These are phyloP conservation scores for Merops nubicus DNA, from an alignment of 2,113 vertebrate species.

Conservation along the genomic window DNA sequence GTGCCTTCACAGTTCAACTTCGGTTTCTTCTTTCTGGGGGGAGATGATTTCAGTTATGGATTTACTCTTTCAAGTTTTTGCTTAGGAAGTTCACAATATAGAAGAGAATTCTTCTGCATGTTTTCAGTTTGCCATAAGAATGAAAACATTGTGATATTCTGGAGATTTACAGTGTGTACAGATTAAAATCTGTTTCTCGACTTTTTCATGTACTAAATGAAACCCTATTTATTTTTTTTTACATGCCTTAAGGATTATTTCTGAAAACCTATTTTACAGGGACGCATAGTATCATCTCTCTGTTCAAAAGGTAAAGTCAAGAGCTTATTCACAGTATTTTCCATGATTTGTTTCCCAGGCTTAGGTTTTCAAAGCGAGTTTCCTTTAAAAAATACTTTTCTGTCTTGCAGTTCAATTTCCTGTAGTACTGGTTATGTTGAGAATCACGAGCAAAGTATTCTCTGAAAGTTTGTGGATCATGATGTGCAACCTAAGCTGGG, in stretches of 20 bases:
- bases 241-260: conserved; percentile 19
- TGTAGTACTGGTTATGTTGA: conserved; percentile 55
- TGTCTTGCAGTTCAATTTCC: conserved; percentile 76
- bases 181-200: background rate
- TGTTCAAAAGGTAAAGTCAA: conserved; percentile 54
- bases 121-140: background rate
- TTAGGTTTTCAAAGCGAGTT: conserved; percentile 49
- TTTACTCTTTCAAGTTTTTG: background rate
- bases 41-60: background rate
- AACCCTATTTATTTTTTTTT: background rate
- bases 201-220: background rate
- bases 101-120: background rate
- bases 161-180: background rate
- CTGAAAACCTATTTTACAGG: conserved; percentile 30
- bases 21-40: background rate
- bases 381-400: conserved; percentile 59
- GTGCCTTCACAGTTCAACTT: background rate
- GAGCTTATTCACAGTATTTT: conserved; percentile 66
- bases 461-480: conserved; percentile 26
- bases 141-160: background rate
- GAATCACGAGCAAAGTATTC: conserved; percentile 47
- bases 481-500: conserved; percentile 56
- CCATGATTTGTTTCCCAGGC: conserved; percentile 72
- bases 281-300: conserved; percentile 15
- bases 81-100: background rate